These are phyloP conservation scores for Acanthiza pusilla DNA, from an alignment of 2,797 vertebrate genomes.

Conservation along the genomic window DNA sequence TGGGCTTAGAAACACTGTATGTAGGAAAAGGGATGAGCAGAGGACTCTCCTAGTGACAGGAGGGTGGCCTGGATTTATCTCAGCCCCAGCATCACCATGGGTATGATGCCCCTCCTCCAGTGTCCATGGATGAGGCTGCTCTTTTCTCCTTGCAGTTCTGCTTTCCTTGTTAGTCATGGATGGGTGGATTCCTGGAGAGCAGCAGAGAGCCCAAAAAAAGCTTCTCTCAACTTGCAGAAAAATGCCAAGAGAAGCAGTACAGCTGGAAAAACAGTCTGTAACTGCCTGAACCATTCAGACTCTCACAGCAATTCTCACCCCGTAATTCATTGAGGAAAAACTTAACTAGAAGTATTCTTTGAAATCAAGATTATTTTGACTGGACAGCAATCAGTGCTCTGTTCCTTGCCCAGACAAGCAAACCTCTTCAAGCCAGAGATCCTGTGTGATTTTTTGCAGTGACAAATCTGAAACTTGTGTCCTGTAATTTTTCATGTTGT, in stretches of 20 bases:
- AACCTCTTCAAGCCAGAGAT: not conserved
- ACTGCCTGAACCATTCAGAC: not conserved
- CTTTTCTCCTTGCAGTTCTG: not conserved
- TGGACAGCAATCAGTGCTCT: not conserved
- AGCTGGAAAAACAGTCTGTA: conserved; percentile 21
- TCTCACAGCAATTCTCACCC: not conserved
- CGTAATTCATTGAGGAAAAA: conserved; percentile 32
- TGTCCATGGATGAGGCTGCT: not conserved
- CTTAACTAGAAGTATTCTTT: conserved; percentile 2
- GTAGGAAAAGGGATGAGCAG: not conserved
- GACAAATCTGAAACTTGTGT: not conserved
- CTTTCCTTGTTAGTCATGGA: not conserved
- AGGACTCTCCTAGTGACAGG: not conserved
- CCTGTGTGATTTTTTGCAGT: not conserved
- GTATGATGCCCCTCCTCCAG: not conserved
- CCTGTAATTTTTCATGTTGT: not conserved
- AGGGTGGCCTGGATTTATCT: not conserved
- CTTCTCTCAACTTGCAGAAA: not conserved
- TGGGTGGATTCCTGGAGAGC: not conserved
- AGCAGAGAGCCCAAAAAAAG: not conserved
- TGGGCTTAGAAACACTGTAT: not conserved
- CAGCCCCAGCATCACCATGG: not conserved
- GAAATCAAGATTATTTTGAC: conserved; percentile 47
- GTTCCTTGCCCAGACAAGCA: conserved; percentile 17
- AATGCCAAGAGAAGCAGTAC: not conserved